Evolutionary conservation across 2,113 vertebrate genomes (phyloP), one percentile per base, ranked within the genome.

Genomic region (Amphilophus citrinellus): DNA sequence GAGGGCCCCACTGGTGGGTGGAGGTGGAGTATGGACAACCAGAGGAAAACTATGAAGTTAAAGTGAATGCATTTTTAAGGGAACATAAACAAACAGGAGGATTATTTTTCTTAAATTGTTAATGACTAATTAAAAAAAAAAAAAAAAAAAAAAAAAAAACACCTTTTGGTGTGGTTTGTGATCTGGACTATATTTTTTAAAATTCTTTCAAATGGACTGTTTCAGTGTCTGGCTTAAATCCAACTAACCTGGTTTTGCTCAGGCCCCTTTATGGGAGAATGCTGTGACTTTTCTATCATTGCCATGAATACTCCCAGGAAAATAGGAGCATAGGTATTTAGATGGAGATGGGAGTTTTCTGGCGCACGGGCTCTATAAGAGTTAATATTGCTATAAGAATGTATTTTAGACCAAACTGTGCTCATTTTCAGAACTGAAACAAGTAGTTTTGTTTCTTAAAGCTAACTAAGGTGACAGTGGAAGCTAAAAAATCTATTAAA

Each of bases 71-170:
- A 1, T 44, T 66, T 66, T 44, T 44, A 13, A 15, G 39, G 15
- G 42, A 47, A 71, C 37, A 39, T 39, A 42, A 42, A 42, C 10
- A 11, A 42, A 42, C 10, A 42, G 42, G 10, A 42, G 42, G 42
- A 71, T 30, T 20, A 18, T n/a, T 71, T 24, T 30, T 30, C 18
- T 50, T 30, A 7, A 71, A 30, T 50, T 71, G 0, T 44, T 44
- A 13, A 44, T 14, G 13, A 44, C 66, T 50, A 2, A 30, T 71
- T 71, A 22, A 22, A 22, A 22, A 22, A 22, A 22, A 22, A 22
- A 22, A 22, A 22, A 1, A 39, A 39, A 37, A 39, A 0, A 39
- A 39, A 9, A 39, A 0, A 13, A 7, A 63, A 39, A 39, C 2
- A 15, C 63, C 37, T 24, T 66, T 39, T 24, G 63, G 63, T 14